These are phyloP conservation scores for Mus spicilegus DNA, from an alignment of 2,113 vertebrate species.

Conservation along the genomic window DNA sequence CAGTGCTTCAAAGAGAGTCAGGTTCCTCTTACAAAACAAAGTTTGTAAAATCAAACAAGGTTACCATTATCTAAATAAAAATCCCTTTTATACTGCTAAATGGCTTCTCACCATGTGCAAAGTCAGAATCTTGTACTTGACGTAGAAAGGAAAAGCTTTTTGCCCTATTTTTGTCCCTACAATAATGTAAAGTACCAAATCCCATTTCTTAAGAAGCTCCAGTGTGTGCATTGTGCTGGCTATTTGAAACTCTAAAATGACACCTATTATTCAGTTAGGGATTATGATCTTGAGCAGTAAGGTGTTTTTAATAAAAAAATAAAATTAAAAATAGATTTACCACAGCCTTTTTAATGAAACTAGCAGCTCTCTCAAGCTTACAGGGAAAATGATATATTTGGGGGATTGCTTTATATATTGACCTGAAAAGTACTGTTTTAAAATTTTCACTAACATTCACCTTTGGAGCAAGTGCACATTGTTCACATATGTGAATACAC, in stretches of 20 bases:
- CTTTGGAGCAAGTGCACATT: neutral
- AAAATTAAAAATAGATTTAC: conserved; percentile 83
- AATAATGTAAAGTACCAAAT: neutral
- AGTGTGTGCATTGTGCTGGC: neutral
- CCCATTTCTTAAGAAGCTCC: conserved; percentile 68
- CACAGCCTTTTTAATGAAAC: conserved; percentile 76
- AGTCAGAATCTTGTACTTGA: conserved; percentile 57
- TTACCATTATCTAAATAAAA: conserved; percentile 72
- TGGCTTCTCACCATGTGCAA: conserved; percentile 65
- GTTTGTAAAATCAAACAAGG: conserved; percentile 65
- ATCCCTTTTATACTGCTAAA: conserved; percentile 64
- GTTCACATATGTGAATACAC: no score
- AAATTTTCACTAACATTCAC: neutral
- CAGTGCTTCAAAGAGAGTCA: conserved; percentile 55
- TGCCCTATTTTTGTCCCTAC: conserved; percentile 76
- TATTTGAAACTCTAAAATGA: conserved; percentile 68
- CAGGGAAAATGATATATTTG: conserved; percentile 71
- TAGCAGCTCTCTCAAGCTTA: conserved; percentile 67
- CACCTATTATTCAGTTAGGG: conserved; percentile 71
- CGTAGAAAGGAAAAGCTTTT: conserved; percentile 67
- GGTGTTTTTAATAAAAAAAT: conserved; percentile 80
- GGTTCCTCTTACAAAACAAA: conserved; percentile 49
- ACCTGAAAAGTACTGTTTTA: neutral
- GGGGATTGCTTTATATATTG: conserved; percentile 60
- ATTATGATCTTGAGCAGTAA: conserved; percentile 74